phyloP scores from a whole-genome alignment of 2,113 vertebrate species.

The Edolisoma coerulescens region DNA sequence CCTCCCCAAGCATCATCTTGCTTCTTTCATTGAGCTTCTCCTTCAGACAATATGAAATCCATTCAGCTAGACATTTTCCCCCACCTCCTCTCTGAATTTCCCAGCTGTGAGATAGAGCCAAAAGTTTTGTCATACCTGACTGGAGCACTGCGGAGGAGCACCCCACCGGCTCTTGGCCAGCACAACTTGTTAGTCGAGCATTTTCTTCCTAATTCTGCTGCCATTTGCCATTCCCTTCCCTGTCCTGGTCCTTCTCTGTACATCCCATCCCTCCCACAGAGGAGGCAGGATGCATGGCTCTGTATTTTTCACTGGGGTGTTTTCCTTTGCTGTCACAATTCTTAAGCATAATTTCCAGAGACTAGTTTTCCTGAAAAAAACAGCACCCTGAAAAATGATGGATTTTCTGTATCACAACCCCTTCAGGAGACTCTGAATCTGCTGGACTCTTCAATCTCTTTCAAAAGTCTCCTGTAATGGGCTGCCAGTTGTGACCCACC shows the following conservation, averaged over 20 bases:
- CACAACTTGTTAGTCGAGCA: background rate
- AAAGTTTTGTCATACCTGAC: constrained; percentile 52
- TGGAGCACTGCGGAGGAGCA: background rate
- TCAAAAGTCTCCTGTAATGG: background rate
- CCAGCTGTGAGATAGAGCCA: background rate
- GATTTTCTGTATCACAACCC: background rate
- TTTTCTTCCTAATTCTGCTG: background rate
- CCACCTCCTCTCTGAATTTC: constrained; percentile 11
- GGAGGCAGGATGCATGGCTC: accelerated
- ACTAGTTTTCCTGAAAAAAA: background rate
- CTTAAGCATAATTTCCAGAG: background rate
- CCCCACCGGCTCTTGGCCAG: background rate
- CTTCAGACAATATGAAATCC: constrained; percentile 26
- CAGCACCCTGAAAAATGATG: background rate
- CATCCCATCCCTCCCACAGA: background rate
- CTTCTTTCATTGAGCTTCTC: constrained; percentile 20
- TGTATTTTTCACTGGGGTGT: background rate
- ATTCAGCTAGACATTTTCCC: background rate
- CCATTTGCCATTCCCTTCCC: background rate
- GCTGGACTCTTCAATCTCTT: background rate
- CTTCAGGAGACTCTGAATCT: background rate
- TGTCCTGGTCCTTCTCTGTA: background rate
- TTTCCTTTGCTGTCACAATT: background rate
- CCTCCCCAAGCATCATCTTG: background rate
- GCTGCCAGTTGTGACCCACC: background rate